Base-by-base conservation (phyloP, 2,797 vertebrate genomes). In the Neosalanx taihuensis region DNA sequence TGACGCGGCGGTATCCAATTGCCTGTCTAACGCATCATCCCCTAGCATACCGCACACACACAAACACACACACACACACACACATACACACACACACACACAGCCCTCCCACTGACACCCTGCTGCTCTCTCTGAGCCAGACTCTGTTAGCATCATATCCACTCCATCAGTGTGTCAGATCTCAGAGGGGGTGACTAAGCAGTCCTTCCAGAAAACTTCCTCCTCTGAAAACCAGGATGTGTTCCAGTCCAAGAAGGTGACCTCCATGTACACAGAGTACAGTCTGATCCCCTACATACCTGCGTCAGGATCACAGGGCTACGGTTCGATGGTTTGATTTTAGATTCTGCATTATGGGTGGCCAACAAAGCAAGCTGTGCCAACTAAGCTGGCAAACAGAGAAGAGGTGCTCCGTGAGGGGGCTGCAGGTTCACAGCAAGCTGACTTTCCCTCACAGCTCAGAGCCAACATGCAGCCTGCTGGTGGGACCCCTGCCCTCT, bases 1-100 rank as follows among this genome's bases (percentile, higher is more conserved):
- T 23, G 65, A 73, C 73, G 76, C 81, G 70, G 65, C 1, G 20
- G 71, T 69, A 81, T 81, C 77, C 65, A 35, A 56, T 76, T 80
- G 73, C 67, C 65, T 69, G 72, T 70, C 69, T 58, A 67, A 77
- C 35, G 0, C 72, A 72, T 74, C 68, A 58, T 69, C 70, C 65
- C 73, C 67, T 17, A 31, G 64, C 72, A 41, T 41, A 41, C 37
- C 1, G 37, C 2, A 56, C 63, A 78, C 57, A 46, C 70, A 49
- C 13, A 18, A 1, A 59, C 60, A 78, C 59, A 53, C 69, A 49
- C 65, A 29, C 64, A 33, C 51, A 26, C 70, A 23, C 62, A 64
- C 68, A 26, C 70, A 23, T 58, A 64, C 68, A 20, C n/a, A 41
- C 31, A 60, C 69, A 9, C 7, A 6, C 0, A 3, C 64, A 30